Evolutionary conservation across 2,113 vertebrate genomes (phyloP), one percentile per base, ranked within the genome.

Genomic region (Anarrhichthys ocellatus): DNA sequence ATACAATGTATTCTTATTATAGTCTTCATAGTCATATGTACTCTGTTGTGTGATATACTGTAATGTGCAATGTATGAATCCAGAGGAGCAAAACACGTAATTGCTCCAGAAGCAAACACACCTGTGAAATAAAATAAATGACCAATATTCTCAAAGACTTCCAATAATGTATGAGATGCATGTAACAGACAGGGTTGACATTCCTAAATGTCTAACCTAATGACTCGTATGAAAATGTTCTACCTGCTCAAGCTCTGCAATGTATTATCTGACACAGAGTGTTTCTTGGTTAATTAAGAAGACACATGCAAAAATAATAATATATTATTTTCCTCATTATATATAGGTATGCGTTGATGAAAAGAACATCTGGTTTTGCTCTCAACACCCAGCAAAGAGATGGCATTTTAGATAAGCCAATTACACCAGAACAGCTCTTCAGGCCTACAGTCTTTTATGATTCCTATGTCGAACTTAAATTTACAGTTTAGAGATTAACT

Each of bases 1-100:
- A 94, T 94, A 94, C 93, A 92, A 70, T 80, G 5, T 56, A 44
- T 84, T 91, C 42, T 71, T 48, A 48, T 48, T 88, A 90, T 32
- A 32, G 18, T 74, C 13, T n/a, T 83, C 38, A 24, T 4, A 46
- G 34, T 77, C 22, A 67, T 46, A 42, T 46, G 9, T 75, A 54
- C 29, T 65, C 34, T 59, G 58, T 22, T 67, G 11, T 59, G 36
- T 38, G 38, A 78, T 14, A 42, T 42, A 24, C 17, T 70, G 5
- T 68, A 63, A 27, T 74, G 29, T 75, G 65, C 2, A 50, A 18
- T 48, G 69, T 13, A 17, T 62, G 6, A 38, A 8, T 83, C 73
- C 6, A 71, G 18, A 56, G 10, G 20, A 15, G 6, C 14, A 15
- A 46, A 62, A 52, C 50, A 2, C 2, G 0, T 20, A 73, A 54